Conservation (phyloP, 2,113 vertebrate species). For the Caretta caretta region DNA sequence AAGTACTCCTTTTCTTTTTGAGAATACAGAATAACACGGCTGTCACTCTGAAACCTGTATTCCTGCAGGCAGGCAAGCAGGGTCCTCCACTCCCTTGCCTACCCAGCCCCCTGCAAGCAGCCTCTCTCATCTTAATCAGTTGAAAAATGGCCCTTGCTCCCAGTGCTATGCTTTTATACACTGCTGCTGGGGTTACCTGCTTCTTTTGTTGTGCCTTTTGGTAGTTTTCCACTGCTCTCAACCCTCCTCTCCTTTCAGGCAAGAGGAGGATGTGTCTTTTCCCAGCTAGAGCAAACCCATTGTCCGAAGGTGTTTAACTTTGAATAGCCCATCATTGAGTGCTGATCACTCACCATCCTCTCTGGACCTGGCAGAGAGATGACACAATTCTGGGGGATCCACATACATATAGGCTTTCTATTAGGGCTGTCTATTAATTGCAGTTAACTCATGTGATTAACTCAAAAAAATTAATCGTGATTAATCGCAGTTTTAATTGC, state of each 20-base stretch:
- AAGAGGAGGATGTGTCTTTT: too few relatives aligned
- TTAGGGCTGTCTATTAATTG: too few relatives aligned
- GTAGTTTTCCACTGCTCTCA: too few relatives aligned
- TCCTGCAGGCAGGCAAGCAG: background rate
- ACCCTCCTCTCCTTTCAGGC: too few relatives aligned
- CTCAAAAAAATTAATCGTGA: too few relatives aligned
- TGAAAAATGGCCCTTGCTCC: background rate
- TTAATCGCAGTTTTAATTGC: too few relatives aligned
- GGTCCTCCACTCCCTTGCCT: background rate
- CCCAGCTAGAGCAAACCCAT: background rate
- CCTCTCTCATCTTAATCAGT: background rate
- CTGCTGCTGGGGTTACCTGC: background rate
- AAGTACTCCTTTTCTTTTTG: too few relatives aligned
- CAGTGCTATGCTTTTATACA: background rate
- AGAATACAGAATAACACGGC: too few relatives aligned
- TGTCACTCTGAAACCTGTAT: background rate
- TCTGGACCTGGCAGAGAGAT: background rate
- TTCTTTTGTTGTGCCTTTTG: background rate
- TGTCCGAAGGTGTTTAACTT: background rate
- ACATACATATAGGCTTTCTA: too few relatives aligned
- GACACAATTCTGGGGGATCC: background rate
- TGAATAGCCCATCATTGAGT: background rate
- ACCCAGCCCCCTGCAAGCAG: background rate
- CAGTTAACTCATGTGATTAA: too few relatives aligned
- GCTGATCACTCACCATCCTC: background rate